Base-by-base conservation (phyloP, 2,888 invertebrate species). In the Apodemia zela region DNA sequence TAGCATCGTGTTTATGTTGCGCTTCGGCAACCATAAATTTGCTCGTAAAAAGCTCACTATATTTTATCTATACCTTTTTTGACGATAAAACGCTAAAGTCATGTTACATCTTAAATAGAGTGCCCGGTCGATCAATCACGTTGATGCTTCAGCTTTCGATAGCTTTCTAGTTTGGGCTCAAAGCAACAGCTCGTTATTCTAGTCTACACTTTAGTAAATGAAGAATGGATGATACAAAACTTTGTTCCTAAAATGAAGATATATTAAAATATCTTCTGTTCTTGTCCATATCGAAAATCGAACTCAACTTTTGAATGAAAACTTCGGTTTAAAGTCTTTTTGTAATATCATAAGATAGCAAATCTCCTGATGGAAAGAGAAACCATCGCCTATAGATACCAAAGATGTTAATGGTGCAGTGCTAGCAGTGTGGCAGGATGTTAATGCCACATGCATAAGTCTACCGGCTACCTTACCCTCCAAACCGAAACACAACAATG, bases 61-160 rank as follows among this genome's bases (percentile, higher is more conserved):
- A 25, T 54, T 54, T 54, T 54, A 25, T 25, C 25, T 54, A 54
- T 54, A 54, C 25, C 54, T 54, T 54, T 33, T 54, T 54, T 54
- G 54, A 25, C 54, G 54, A 54, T 54, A 54, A 54, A 54, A 54
- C 54, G 54, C 25, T 54, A 54, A 54, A 54, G 54, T 54, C 54
- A 51, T 51, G 51, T 54, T 54, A 54, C 54, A 54, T 59, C 62
- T 66, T 61, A 57, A 64, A 66, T 65, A 38, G 65, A 67, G 63
- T 66, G 65, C 62, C 70, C 69, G 66, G 66, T 80, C 81, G 75
- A 85, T 85, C 84, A 84, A 85, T 85, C 85, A 78, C 76, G 73
- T 79, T 54, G 63, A 60, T 77, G 72, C 73, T 63, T 65, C 59
- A 62, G 49, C 57, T 60, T 61, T 70, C 68, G 66, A 70, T 68